Evolutionary conservation across 1,140 invertebrate genomes (phyloP).

Genomic region (Solenopsis fugax): DNA sequence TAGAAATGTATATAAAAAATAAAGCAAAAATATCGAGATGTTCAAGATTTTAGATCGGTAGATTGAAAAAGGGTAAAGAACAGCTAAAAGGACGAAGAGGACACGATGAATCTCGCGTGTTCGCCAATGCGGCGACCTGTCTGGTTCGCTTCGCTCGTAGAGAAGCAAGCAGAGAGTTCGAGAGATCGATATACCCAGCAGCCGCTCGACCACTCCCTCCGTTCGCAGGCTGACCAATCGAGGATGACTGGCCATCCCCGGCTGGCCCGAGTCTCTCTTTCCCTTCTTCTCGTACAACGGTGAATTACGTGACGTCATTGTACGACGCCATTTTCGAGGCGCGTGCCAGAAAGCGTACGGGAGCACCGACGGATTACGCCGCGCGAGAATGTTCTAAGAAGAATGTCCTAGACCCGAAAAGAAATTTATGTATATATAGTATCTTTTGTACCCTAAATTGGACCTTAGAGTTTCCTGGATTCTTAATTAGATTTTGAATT

Average conservation of each 20-base stretch:
- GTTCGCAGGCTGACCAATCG: slow-evolving; percentile 83
- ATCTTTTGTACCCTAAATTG: background rate
- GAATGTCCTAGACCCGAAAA: slow-evolving; percentile 63
- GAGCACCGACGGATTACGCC: slow-evolving; percentile 60
- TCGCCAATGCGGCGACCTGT: slow-evolving; percentile 61
- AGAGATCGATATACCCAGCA: slow-evolving; percentile 84
- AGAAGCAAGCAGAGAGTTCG: slow-evolving; percentile 73
- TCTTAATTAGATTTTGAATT: background rate
- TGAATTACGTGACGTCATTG: slow-evolving; percentile 83
- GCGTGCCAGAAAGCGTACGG: slow-evolving; percentile 81
- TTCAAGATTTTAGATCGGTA: background rate
- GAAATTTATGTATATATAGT: slow-evolving; percentile 19
- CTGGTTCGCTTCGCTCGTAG: slow-evolving; percentile 66
- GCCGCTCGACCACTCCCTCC: slow-evolving; percentile 84
- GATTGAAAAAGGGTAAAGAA: slow-evolving; percentile 30
- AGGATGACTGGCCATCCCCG: slow-evolving; percentile 83
- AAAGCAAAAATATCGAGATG: slow-evolving; percentile 1
- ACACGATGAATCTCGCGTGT: slow-evolving; percentile 54
- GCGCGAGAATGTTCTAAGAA: slow-evolving; percentile 67
- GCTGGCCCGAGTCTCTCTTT: slow-evolving; percentile 75
- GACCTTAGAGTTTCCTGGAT: background rate
- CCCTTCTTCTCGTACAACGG: slow-evolving; percentile 73
- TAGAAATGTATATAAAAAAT: slow-evolving; percentile 9
- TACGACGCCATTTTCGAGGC: slow-evolving; percentile 85
- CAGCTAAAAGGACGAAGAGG: slow-evolving; percentile 49